phyloP scores from a whole-genome alignment of 2,113 vertebrate genomes.

The Polypterus senegalus region DNA sequence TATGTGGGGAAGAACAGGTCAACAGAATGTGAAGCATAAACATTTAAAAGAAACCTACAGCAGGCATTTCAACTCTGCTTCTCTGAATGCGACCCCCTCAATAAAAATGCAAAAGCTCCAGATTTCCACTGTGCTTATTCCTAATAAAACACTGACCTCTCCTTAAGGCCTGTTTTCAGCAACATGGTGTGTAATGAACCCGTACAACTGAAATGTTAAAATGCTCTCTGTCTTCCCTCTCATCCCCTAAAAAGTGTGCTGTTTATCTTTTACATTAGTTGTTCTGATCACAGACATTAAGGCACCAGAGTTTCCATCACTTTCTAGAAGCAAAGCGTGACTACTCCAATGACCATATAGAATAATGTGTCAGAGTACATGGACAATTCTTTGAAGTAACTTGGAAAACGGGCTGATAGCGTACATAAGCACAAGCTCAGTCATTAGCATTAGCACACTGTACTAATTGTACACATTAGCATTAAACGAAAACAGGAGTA shows the following conservation, averaged over 20 bases:
- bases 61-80: conserved; percentile 15
- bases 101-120: no score
- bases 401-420: neutral
- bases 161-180: no score
- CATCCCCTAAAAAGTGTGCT: conserved; percentile 6
- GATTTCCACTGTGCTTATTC: no score
- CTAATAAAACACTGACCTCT: no score
- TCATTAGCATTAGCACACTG: conserved; percentile 4
- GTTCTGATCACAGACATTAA: conserved; percentile 8
- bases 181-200: no score
- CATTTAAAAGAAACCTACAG: conserved; percentile 16
- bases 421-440: neutral
- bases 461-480: neutral
- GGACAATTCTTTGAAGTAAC: neutral
- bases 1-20: conserved; percentile 22
- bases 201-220: neutral
- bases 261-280: conserved; percentile 14
- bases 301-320: conserved; percentile 7
- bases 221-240: conserved; percentile 5
- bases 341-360: conserved; percentile 9
- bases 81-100: no score
- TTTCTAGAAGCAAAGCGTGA: conserved; percentile 4
- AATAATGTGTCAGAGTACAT: neutral
- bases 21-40: conserved; percentile 20
- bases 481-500: no score